Conservation (phyloP, 2,888 invertebrate genomes). For the Eudemis profundana region DNA sequence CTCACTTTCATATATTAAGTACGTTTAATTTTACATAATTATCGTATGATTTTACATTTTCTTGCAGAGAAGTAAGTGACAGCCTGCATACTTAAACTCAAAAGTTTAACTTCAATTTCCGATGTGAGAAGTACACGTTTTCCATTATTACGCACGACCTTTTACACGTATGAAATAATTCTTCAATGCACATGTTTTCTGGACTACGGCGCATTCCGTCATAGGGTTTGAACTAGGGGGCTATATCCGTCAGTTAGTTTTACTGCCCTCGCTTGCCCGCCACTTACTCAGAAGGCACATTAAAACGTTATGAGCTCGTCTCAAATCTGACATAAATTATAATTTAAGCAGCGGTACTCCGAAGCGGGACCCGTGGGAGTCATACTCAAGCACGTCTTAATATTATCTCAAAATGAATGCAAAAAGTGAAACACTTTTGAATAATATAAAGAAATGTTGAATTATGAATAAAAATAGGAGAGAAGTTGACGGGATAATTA, state of each 20-base stretch:
- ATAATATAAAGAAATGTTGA: neutral
- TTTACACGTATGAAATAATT: too few species aligned
- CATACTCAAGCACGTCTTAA: slow-evolving; percentile 20
- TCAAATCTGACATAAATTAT: slow-evolving; percentile 41
- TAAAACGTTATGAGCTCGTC: slow-evolving; percentile 34
- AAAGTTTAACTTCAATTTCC: too few species aligned
- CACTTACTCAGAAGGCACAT: slow-evolving; percentile 10
- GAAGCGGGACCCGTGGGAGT: slow-evolving; percentile 20
- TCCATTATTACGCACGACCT: too few species aligned
- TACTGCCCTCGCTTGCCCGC: neutral
- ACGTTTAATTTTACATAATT: too few species aligned
- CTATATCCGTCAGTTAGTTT: neutral
- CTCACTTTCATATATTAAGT: too few species aligned
- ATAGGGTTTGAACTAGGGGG: neutral
- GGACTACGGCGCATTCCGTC: neutral
- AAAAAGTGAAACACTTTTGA: slow-evolving; percentile 1
- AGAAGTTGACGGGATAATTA: too few species aligned
- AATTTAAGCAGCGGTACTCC: slow-evolving; percentile 28
- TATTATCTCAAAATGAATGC: slow-evolving; percentile 6
- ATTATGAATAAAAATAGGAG: too few species aligned
- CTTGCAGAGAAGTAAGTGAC: too few species aligned
- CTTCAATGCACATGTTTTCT: too few species aligned
- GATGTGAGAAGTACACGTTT: too few species aligned
- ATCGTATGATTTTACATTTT: too few species aligned
- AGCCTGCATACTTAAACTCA: too few species aligned